A percentile compares a stretch with the other conserved stretches of the same genome.
These are phyloP conservation scores for Myripristis murdjan DNA, from an alignment of 2,797 vertebrate genomes.

Conservation along the genomic window DNA sequence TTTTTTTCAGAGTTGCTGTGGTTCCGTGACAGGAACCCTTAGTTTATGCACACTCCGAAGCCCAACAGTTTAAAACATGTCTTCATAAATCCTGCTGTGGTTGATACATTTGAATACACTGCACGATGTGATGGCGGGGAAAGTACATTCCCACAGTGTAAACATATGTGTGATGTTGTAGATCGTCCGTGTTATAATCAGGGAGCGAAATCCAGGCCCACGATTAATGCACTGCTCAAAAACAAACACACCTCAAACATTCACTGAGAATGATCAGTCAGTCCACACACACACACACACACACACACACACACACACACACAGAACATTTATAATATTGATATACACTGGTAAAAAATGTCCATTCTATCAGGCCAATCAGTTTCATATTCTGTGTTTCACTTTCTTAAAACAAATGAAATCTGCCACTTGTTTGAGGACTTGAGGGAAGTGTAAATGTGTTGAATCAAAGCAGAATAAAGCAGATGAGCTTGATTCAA, in stretches of 20 bases:
- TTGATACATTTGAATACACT: slow-evolving; percentile 57
- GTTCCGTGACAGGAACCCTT: slow-evolving; percentile 58
- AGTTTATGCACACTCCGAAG: slow-evolving; percentile 38
- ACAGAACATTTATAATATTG: slow-evolving; percentile 19
- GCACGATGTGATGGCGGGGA: slow-evolving; percentile 41
- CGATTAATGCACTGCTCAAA: slow-evolving; percentile 69
- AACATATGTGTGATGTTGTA: slow-evolving; percentile 57
- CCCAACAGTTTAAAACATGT: slow-evolving; percentile 58
- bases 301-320: slow-evolving; percentile 3
- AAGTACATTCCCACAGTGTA: slow-evolving; percentile 51
- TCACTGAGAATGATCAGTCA: slow-evolving; percentile 55
- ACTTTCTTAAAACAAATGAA: too few species aligned
- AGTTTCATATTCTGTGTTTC: too few species aligned
- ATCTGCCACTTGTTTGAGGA: too few species aligned
- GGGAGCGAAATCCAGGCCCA: slow-evolving; percentile 40
- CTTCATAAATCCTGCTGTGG: slow-evolving; percentile 62
- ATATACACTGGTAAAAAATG: slow-evolving; percentile 13
- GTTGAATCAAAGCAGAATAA: too few species aligned
- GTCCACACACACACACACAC: slow-evolving; percentile 2
- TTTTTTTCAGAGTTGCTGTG: slow-evolving; percentile 31
- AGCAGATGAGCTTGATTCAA: too few species aligned
- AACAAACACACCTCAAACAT: slow-evolving; percentile 63
- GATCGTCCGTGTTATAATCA: slow-evolving; percentile 66
- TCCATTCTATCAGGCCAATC: too few species aligned
- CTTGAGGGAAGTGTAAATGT: too few species aligned